Evolutionary conservation across 2,113 vertebrate species (phyloP).

Genomic region (Sterrhoptilus dennistouni): DNA sequence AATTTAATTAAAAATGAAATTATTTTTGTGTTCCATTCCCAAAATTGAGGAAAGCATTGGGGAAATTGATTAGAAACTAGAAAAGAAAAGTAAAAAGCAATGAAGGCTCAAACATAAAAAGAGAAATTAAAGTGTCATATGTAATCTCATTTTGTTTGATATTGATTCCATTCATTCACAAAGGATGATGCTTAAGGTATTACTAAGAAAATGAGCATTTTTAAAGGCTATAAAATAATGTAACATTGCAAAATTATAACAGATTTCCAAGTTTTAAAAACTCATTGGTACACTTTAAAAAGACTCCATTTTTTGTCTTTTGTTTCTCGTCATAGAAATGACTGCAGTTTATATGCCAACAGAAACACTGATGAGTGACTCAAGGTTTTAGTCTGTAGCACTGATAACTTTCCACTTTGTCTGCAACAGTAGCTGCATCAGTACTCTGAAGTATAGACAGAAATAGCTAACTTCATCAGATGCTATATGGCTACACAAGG

Average conservation of each 20-base stretch:
- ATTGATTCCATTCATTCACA: constrained; percentile 47
- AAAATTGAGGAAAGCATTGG: constrained; percentile 65
- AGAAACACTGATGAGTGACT: constrained; percentile 9
- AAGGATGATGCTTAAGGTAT: constrained; percentile 13
- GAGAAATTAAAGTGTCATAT: constrained; percentile 57
- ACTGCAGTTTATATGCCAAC: not conserved
- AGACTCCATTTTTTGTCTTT: constrained; percentile 17
- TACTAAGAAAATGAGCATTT: constrained; percentile 58
- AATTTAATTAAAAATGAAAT: constrained; percentile 74
- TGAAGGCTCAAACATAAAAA: constrained; percentile 56
- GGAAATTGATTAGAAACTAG: constrained; percentile 62
- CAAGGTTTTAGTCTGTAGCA: not conserved
- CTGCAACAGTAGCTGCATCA: not conserved
- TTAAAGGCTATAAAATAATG: constrained; percentile 44
- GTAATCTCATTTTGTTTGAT: constrained; percentile 66
- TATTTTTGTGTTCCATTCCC: not conserved
- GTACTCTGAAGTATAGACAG: not conserved
- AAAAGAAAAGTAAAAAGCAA: constrained; percentile 62
- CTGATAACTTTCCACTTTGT: not conserved
- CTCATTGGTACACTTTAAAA: constrained; percentile 33
- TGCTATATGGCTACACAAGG: not conserved
- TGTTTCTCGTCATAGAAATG: constrained; percentile 32
- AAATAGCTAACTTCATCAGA: not conserved
- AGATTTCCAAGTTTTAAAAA: constrained; percentile 53
- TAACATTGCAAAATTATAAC: constrained; percentile 46